Evolutionary conservation across 2,797 vertebrate species (phyloP).

Genomic region (Denticeps clupeoides): DNA sequence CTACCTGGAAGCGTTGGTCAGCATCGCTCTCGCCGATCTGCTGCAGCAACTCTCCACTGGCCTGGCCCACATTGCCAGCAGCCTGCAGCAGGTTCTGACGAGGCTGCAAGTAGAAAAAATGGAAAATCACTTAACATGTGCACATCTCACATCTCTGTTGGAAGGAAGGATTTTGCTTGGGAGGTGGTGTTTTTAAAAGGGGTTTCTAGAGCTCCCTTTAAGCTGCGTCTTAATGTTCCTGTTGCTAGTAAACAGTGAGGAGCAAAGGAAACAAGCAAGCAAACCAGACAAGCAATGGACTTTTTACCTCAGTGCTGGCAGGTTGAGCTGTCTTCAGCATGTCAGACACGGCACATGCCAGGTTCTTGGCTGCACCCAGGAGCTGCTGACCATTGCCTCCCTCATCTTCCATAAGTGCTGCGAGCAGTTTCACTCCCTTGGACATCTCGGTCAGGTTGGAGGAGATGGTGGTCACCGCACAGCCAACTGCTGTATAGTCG

Average conservation of each 20-base stretch:
- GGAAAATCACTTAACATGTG: not conserved
- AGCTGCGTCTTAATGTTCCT: too few species aligned
- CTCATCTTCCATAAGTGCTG: conserved; percentile 89
- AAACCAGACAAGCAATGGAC: not conserved
- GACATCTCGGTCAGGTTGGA: conserved; percentile 99
- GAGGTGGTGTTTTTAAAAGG: too few species aligned
- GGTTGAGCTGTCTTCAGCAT: conserved; percentile 91
- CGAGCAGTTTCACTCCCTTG: conserved; percentile 86
- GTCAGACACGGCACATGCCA: conserved; percentile 83
- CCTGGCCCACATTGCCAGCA: conserved; percentile 87
- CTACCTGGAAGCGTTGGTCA: conserved; percentile 92
- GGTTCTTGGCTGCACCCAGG: conserved; percentile 85
- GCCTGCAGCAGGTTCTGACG: conserved; percentile 92
- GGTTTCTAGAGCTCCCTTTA: too few species aligned
- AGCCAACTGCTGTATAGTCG: conserved; percentile 92
- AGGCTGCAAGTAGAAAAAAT: conserved; percentile 56
- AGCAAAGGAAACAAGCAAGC: too few species aligned
- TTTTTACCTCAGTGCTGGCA: conserved; percentile 74
- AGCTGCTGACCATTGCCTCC: conserved; percentile 84
- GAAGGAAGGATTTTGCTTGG: too few species aligned
- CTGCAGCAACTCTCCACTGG: conserved; percentile 87
- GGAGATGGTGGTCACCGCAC: conserved; percentile 92
- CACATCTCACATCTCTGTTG: too few species aligned
- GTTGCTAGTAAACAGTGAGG: too few species aligned
- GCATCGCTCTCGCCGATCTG: conserved; percentile 91